Conservation (phyloP, 2,888 invertebrate genomes). For the Philereme vetulata region DNA sequence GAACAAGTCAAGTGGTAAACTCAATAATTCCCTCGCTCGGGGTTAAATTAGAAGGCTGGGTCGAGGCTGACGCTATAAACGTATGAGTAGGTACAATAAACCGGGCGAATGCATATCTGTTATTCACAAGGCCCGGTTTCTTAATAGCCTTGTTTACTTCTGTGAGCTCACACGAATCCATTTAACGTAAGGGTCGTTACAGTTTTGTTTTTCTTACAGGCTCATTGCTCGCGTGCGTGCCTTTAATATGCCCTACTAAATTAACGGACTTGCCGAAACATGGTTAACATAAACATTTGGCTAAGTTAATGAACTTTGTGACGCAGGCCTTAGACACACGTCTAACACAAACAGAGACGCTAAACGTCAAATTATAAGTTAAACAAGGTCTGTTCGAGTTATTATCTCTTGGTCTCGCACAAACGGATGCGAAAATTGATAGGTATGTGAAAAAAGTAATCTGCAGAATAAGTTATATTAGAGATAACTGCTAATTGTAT, state of each 20-base stretch:
- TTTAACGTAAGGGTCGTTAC: conserved; percentile 36
- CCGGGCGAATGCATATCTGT: conserved; percentile 30
- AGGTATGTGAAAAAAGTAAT: no score
- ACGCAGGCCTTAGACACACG: conserved; percentile 46
- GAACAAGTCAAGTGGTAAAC: conserved; percentile 15
- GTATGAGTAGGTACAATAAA: conserved; percentile 14
- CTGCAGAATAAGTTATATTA: no score
- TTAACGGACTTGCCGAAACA: conserved; percentile 67
- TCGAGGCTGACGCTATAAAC: conserved; percentile 3
- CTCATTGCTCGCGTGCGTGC: conserved; percentile 64
- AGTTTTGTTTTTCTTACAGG: conserved; percentile 59
- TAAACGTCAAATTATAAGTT: conserved; percentile 46
- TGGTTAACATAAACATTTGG: conserved; percentile 60
- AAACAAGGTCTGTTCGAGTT: conserved; percentile 22
- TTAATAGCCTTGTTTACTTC: conserved; percentile 37
- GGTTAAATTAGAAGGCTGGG: conserved; percentile 12
- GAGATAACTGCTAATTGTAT: no score
- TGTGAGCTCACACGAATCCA: conserved; percentile 28
- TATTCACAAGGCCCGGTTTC: conserved; percentile 29
- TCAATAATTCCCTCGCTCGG: conserved; percentile 10
- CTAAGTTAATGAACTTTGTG: conserved; percentile 61
- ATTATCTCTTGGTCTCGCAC: not conserved
- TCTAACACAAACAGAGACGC: conserved; percentile 41
- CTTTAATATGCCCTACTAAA: conserved; percentile 63
- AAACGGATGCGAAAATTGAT: no score